A percentile compares a stretch with the other conserved stretches of the same genome.
phyloP scores from a whole-genome alignment of 30 jellyfish, hydroid and myxozoan genomes.

The Thelohanellus kitauei region DNA sequence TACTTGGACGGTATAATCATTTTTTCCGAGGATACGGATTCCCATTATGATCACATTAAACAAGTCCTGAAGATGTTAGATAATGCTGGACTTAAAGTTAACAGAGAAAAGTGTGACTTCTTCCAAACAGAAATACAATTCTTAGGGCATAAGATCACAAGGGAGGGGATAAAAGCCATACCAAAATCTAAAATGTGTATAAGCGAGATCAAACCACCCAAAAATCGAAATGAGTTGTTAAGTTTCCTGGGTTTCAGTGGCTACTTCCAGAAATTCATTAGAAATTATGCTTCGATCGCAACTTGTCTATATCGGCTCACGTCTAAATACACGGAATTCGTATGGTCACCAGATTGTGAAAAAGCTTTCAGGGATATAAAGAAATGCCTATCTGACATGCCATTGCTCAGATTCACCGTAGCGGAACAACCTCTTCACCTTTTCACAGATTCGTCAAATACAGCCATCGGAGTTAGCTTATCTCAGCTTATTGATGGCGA shows the following conservation, averaged over 20 bases:
- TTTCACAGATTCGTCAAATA: conserved; percentile 10
- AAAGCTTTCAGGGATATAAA: conserved; percentile 12
- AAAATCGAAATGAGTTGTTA: no score
- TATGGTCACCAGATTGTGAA: conserved; percentile 9
- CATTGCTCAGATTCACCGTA: conserved; percentile 10
- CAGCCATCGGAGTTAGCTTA: conserved; percentile 13
- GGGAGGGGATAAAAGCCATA: no score
- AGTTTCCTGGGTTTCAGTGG: conserved; percentile 15
- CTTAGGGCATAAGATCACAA: no score
- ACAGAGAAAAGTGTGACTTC: no score
- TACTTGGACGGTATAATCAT: conserved; percentile 12
- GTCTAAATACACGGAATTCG: conserved; percentile 2
- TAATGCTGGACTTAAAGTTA: no score
- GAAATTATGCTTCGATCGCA: conserved; percentile 10
- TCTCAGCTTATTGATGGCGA: conserved; percentile 9
- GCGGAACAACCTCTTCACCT: conserved; percentile 7
- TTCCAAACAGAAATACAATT: no score
- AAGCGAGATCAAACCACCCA: no score
- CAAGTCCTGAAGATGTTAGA: no score
- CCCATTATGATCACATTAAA: conserved; percentile 1
- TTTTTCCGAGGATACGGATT: conserved; percentile 13
- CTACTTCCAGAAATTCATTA: conserved; percentile 12
- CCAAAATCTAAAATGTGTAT: no score
- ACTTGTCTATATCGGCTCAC: conserved; percentile 8
- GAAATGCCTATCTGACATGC: conserved; percentile 7